phyloP scores from a whole-genome alignment of 2,797 vertebrate genomes.

The Chelmon rostratus region DNA sequence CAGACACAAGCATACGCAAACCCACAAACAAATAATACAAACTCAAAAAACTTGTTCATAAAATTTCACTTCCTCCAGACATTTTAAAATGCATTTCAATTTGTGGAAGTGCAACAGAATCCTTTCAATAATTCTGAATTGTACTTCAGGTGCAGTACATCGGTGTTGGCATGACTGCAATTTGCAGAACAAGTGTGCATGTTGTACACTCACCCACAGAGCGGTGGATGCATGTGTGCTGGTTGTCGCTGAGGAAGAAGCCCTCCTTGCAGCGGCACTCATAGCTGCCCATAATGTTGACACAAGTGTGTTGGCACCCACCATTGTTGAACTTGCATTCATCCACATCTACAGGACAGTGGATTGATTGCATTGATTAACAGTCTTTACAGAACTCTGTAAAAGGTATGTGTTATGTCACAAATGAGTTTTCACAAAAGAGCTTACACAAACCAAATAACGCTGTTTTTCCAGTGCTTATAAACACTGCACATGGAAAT shows the following conservation, averaged over 20 bases:
- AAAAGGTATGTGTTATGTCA: constrained; percentile 24
- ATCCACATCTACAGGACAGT: constrained; percentile 89
- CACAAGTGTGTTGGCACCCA: constrained; percentile 95
- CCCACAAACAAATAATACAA: background rate
- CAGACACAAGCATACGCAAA: constrained; percentile 39
- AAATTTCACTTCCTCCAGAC: background rate
- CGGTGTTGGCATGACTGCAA: no score
- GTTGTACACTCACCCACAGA: constrained; percentile 90
- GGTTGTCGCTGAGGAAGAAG: constrained; percentile 98
- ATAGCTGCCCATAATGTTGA: constrained; percentile 97
- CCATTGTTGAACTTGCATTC: constrained; percentile 97
- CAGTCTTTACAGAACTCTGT: constrained; percentile 39
- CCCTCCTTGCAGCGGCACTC: constrained; percentile 96
- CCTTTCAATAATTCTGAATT: background rate
- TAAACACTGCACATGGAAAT: constrained; percentile 37
- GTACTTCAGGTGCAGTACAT: background rate
- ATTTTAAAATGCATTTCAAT: background rate
- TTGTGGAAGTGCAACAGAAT: background rate
- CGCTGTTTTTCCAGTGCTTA: constrained; percentile 20
- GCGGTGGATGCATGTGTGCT: constrained; percentile 98
- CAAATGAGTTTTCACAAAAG: constrained; percentile 22
- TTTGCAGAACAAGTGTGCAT: constrained; percentile 11
- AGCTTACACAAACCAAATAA: constrained; percentile 21
- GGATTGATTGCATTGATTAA: constrained; percentile 28
- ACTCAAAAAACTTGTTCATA: background rate